Base-by-base conservation (phyloP, 2,113 vertebrate species). In the Ceyx melanurus region DNA sequence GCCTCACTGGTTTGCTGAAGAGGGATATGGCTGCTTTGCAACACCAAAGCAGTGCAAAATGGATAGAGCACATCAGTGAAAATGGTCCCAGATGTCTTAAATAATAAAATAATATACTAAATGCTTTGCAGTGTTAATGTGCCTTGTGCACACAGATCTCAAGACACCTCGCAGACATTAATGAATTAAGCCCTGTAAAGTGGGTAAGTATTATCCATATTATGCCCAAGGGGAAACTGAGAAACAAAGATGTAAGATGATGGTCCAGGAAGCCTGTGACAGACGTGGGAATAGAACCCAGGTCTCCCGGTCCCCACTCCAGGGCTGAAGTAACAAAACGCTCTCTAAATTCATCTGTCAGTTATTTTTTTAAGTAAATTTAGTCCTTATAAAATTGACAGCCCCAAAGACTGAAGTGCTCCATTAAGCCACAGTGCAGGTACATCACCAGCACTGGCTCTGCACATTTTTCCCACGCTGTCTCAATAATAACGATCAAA, bases 61-160 rank as follows among this genome's bases (percentile, higher is more conserved):
- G 94, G 95, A 93, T 96, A 93, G 78, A 80, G 60, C 82, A 87
- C 94, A 94, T 95, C 92, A 93, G 83, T 93, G 87, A 86, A 96
- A 95, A 96, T 71, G 95, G 92, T 96, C 95, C 95, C 92, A 95
- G 94, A 94, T 91, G 94, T 95, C 90, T 95, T 96, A 94, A 96
- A 96, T 96, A 96, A 96, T 96, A 96, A 96, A 96, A 96, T 95
- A 96, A 96, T 96, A 92, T 77, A 95, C 94, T 94, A 95, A 96
- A 96, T 90, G 92, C 94, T 96, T 92, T 92, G 91, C 94, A 85
- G 84, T 93, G 91, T 71, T 96, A 96, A 96, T 94, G 94, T 82
- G 92, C 89, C 89, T 96, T 70, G 81, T 85, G 95, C 92, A 87
- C 82, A 84, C 86, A 94, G 92, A 92, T 96, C 94, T 95, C 95